A percentile compares a stretch with the other conserved stretches of the same genome.
These are phyloP conservation scores for Leucophora obtusa DNA, from an alignment of 2,888 invertebrate species.

Conservation along the genomic window DNA sequence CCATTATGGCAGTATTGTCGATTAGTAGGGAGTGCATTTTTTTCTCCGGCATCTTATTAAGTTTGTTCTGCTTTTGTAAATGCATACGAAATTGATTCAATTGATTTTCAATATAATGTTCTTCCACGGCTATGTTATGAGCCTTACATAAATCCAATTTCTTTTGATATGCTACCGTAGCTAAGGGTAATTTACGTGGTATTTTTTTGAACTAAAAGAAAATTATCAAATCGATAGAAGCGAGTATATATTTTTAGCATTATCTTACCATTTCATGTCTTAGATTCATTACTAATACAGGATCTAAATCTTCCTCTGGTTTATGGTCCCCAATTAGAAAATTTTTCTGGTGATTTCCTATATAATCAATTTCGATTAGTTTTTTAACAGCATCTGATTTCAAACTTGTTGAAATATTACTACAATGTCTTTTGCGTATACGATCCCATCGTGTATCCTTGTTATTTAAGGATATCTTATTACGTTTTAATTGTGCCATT, in stretches of 20 bases:
- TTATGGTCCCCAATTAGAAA: constrained; percentile 71
- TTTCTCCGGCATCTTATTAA: constrained; percentile 58
- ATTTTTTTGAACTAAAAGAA: constrained; percentile 71
- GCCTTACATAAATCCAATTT: constrained; percentile 72
- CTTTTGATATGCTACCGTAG: constrained; percentile 70
- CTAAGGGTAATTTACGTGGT: constrained; percentile 70
- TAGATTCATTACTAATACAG: constrained; percentile 77
- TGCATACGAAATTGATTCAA: constrained; percentile 76
- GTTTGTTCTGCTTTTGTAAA: constrained; percentile 70
- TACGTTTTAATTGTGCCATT: constrained; percentile 63
- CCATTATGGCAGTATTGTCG: constrained; percentile 70
- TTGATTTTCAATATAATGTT: constrained; percentile 75
- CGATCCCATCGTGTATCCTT: constrained; percentile 78
- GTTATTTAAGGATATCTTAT: constrained; percentile 65
- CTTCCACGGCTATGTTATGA: constrained; percentile 76
- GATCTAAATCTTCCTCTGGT: constrained; percentile 69
- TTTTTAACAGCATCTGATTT: constrained; percentile 75
- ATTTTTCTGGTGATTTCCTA: constrained; percentile 71
- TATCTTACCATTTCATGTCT: constrained; percentile 76
- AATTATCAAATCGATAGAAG: too few species aligned
- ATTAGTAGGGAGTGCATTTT: constrained; percentile 67
- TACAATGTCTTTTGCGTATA: constrained; percentile 74
- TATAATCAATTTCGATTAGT: constrained; percentile 76
- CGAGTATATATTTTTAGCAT: background rate
- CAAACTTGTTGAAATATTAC: constrained; percentile 59